Conservation (phyloP, 37 sponge, comb jelly and placozoan species). For the Cladorhizidae sp. region DNA sequence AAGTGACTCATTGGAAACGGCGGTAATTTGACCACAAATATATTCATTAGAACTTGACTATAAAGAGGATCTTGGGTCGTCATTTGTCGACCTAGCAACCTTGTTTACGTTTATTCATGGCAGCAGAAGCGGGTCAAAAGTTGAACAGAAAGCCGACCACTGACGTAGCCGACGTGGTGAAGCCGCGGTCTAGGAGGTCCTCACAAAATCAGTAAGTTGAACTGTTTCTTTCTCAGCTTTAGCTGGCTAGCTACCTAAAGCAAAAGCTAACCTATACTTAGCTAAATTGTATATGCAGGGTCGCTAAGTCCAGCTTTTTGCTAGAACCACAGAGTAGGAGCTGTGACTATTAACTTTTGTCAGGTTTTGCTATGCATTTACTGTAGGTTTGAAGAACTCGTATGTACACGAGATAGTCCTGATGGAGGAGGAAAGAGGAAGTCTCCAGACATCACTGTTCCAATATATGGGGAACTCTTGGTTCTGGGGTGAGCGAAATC, state of each 20-base stretch:
- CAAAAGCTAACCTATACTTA: neutral
- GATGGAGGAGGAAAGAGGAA: slow-evolving; percentile 15
- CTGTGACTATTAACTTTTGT: neutral
- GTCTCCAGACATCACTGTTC: slow-evolving; percentile 45
- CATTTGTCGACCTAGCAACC: too few relatives aligned
- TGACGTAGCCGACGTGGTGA: neutral
- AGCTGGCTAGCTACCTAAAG: neutral
- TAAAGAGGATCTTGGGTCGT: too few relatives aligned
- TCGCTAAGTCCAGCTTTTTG: too few relatives aligned
- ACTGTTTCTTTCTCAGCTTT: neutral
- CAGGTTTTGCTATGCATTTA: neutral
- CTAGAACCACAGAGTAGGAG: neutral
- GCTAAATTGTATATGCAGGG: neutral
- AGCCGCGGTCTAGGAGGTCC: neutral
- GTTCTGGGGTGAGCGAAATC: slow-evolving; percentile 83
- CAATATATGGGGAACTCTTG: slow-evolving; percentile 84
- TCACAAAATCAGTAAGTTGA: neutral
- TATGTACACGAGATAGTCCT: neutral
- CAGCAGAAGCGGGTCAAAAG: neutral
- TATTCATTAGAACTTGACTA: too few relatives aligned
- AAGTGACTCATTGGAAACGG: too few relatives aligned
- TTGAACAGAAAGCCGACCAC: slow-evolving; percentile 13
- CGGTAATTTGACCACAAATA: too few relatives aligned
- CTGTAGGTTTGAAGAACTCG: neutral
- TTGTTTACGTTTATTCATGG: neutral